These are phyloP conservation scores for Nebria brevicollis DNA, from an alignment of 2,888 invertebrate species.

Conservation along the genomic window DNA sequence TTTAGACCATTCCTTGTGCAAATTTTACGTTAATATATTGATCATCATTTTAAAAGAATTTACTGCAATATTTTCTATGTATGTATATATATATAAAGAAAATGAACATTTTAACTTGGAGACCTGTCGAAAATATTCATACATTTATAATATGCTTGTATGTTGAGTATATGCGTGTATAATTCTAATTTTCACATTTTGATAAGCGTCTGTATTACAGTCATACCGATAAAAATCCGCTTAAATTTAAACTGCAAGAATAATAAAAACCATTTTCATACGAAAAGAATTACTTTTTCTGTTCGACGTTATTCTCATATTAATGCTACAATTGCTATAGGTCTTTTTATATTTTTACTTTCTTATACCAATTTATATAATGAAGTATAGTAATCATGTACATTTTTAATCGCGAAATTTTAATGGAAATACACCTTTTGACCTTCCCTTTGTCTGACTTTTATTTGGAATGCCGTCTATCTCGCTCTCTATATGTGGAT, in stretches of 20 bases:
- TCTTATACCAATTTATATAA: too few relatives aligned
- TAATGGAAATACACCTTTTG: too few relatives aligned
- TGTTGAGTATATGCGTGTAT: conserved; percentile 25
- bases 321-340: neutral
- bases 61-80: conserved; percentile 29
- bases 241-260: conserved; percentile 1
- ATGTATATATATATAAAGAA: conserved; percentile 24
- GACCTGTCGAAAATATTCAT: conserved; percentile 4
- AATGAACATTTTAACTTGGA: conserved; percentile 30
- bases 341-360: neutral
- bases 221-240: neutral
- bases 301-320: neutral
- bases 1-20: conserved; percentile 13
- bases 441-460: too few relatives aligned
- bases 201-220: conserved; percentile 24
- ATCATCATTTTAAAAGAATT: conserved; percentile 41
- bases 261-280: neutral
- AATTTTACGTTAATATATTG: conserved; percentile 38
- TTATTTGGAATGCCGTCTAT: too few relatives aligned
- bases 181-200: conserved; percentile 26
- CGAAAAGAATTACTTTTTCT: neutral
- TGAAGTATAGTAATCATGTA: too few relatives aligned
- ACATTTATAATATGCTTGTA: conserved; percentile 12
- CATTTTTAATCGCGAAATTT: too few relatives aligned
- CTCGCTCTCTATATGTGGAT: too few relatives aligned